A percentile compares a stretch with the other conserved stretches of the same genome.
Conservation (phyloP, 2,888 invertebrate genomes). For the Hirudinaria manillensis region DNA sequence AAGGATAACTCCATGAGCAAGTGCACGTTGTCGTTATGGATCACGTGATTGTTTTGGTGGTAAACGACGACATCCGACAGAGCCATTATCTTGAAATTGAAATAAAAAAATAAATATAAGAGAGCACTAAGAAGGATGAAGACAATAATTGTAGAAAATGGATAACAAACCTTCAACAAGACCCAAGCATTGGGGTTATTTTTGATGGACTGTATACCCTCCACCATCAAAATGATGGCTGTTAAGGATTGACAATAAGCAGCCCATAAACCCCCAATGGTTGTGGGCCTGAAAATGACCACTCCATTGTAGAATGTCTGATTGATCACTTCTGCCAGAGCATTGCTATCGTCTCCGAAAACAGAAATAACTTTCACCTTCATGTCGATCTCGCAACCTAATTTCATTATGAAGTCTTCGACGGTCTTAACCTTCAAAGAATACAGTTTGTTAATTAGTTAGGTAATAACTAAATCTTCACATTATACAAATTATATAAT, state of each 20-base stretch:
- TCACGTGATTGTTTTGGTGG: constrained; percentile 68
- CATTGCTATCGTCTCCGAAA: constrained; percentile 78
- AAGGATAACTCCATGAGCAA: constrained; percentile 72
- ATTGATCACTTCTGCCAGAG: constrained; percentile 74
- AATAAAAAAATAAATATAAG: neutral
- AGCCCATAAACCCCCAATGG: constrained; percentile 72
- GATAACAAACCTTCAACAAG: constrained; percentile 59
- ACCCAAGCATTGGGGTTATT: constrained; percentile 64
- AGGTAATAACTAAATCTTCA: neutral
- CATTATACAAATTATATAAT: no score
- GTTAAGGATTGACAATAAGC: constrained; percentile 65
- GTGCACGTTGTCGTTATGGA: constrained; percentile 68
- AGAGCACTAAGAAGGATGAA: neutral
- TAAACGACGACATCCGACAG: constrained; percentile 75
- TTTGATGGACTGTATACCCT: constrained; percentile 66
- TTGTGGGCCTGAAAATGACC: constrained; percentile 64
- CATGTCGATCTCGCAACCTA: constrained; percentile 48
- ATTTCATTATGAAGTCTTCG: constrained; percentile 49
- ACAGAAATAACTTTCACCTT: constrained; percentile 70
- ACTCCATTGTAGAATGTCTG: constrained; percentile 65
- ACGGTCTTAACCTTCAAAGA: constrained; percentile 46
- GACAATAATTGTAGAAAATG: neutral
- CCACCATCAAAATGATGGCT: constrained; percentile 71
- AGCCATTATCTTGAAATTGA: constrained; percentile 61
- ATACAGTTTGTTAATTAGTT: neutral